A percentile compares a stretch with the other conserved stretches of the same genome.
These are phyloP conservation scores for Lamellibrachia columna DNA, from an alignment of 2,888 invertebrate species.

Conservation along the genomic window DNA sequence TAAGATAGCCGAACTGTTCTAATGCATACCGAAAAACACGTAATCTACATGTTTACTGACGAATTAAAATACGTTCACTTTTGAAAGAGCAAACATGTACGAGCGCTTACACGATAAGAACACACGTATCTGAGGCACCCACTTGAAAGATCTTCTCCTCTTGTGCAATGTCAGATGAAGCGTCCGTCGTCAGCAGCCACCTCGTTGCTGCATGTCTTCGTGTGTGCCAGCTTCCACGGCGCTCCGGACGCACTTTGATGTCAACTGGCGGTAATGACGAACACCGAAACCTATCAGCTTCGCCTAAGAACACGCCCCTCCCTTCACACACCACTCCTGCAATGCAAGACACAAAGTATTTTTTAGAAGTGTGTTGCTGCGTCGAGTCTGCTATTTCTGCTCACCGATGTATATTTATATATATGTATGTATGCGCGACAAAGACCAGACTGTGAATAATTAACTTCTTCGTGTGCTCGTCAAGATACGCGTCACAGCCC, in stretches of 20 bases:
- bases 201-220: neutral
- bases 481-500: too few species aligned
- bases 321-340: neutral
- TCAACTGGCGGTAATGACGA: neutral
- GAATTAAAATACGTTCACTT: neutral
- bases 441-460: too few species aligned
- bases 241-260: neutral
- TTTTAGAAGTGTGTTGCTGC: neutral
- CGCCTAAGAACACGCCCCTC: neutral
- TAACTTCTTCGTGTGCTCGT: neutral
- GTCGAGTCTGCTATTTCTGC: neutral
- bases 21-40: neutral
- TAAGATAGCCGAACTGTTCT: neutral
- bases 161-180: neutral
- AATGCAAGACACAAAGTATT: neutral
- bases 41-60: neutral
- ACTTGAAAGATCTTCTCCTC: constrained; percentile 10
- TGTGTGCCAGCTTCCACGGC: neutral
- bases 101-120: neutral
- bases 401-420: neutral
- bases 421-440: neutral
- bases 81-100: neutral
- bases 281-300: neutral
- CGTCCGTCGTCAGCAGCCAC: neutral
- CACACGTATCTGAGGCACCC: neutral